Percentiles rank a stretch among this genome's conserved stretches.
These are phyloP conservation scores for Athalia circularis DNA, from an alignment of 2,888 invertebrate genomes.

Conservation along the genomic window DNA sequence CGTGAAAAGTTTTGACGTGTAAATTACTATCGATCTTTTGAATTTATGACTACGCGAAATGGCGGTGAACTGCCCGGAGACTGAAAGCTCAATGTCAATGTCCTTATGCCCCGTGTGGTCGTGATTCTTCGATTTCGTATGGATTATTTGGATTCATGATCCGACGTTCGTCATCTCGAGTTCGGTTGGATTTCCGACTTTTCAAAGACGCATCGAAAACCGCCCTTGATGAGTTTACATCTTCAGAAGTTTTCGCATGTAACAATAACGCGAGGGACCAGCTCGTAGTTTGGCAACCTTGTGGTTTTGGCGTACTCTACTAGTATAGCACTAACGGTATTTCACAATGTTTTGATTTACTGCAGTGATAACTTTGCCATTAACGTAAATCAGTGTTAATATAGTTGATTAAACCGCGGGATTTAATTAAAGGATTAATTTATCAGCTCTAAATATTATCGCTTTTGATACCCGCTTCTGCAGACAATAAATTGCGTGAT, in stretches of 20 bases:
- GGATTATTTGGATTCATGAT: background rate
- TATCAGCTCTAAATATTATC: slow-evolving; percentile 25
- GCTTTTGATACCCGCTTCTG: slow-evolving; percentile 1
- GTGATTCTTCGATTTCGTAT: background rate
- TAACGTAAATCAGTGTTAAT: slow-evolving; percentile 43
- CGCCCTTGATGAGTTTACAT: background rate
- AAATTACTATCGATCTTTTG: slow-evolving; percentile 56
- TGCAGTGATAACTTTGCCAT: slow-evolving; percentile 38
- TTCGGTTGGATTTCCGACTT: background rate
- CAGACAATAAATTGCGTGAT: slow-evolving; percentile 15
- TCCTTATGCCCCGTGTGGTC: background rate
- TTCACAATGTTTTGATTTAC: slow-evolving; percentile 32
- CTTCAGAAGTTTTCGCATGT: slow-evolving; percentile 12
- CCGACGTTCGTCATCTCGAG: background rate
- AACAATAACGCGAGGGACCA: slow-evolving; percentile 23
- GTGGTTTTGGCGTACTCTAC: slow-evolving; percentile 41
- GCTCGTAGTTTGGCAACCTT: slow-evolving; percentile 28
- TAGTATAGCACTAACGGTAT: background rate
- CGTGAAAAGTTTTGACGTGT: slow-evolving; percentile 55
- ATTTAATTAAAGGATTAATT: slow-evolving; percentile 41
- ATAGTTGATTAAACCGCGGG: slow-evolving; percentile 40
- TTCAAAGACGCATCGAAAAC: background rate
- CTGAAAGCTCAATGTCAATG: slow-evolving; percentile 34
- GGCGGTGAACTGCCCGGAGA: background rate
- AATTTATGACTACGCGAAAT: background rate